Percentiles rank a stretch among this genome's conserved stretches.
Evolutionary conservation across 2,113 vertebrate species (phyloP).

Genomic region (Craseonycteris thonglongyai): DNA sequence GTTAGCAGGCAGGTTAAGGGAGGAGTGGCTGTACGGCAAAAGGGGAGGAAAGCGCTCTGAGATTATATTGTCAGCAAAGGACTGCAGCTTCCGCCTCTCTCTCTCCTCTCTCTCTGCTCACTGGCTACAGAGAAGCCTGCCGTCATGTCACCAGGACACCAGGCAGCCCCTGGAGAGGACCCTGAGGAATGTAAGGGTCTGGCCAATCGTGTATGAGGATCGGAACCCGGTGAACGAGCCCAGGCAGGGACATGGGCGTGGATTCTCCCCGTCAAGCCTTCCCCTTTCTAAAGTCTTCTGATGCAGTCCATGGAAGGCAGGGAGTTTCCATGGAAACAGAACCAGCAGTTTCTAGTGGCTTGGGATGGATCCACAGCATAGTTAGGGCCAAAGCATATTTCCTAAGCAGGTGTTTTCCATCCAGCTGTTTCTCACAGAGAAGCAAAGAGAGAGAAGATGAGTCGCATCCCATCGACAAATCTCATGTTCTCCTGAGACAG

Average conservation of each 20-base stretch:
- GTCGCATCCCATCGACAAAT: rapidly evolving
- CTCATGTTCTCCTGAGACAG: rapidly evolving
- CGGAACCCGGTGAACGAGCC: too few relatives aligned
- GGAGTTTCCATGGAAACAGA: slow-evolving; percentile 28
- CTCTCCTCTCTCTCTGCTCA: neutral
- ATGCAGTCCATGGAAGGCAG: neutral
- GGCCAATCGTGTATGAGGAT: neutral
- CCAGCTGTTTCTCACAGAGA: neutral
- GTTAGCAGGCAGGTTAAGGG: too few relatives aligned
- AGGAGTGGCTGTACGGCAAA: too few relatives aligned
- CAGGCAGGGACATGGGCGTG: neutral
- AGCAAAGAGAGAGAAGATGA: neutral
- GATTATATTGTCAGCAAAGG: neutral
- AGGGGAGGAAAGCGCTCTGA: neutral
- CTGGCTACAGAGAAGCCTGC: neutral
- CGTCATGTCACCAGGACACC: rapidly evolving
- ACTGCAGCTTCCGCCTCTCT: neutral
- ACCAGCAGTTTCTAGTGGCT: neutral
- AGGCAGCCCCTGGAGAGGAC: neutral
- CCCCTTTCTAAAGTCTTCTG: neutral
- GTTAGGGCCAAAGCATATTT: neutral
- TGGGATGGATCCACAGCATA: neutral
- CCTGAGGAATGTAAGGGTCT: rapidly evolving
- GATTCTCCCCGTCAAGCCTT: too few relatives aligned
- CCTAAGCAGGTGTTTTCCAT: neutral